Percentiles rank a stretch among this genome's conserved stretches.
phyloP scores from a whole-genome alignment of 1,140 invertebrate genomes.

The Pogonomyrmex barbatus region DNA sequence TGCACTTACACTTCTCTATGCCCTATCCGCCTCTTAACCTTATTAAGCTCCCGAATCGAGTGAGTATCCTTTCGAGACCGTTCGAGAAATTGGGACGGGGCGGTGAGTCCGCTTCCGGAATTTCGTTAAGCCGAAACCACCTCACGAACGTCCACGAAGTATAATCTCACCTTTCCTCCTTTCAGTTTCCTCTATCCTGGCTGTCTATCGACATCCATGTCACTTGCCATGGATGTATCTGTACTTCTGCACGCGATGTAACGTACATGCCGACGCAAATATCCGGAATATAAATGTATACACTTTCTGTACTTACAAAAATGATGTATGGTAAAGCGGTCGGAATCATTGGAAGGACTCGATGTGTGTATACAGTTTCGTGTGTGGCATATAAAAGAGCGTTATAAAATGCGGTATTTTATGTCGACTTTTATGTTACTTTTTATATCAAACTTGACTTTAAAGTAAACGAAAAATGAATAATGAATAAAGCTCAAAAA shows the following conservation, averaged over 20 bases:
- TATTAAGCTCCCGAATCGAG: conserved; percentile 75
- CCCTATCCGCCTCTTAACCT: conserved; percentile 71
- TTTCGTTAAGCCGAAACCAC: conserved; percentile 79
- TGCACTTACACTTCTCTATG: conserved; percentile 63
- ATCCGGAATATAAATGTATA: conserved; percentile 36
- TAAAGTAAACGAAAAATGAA: not conserved
- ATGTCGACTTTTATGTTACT: conserved; percentile 33
- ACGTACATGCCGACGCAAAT: not conserved
- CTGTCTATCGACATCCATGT: not conserved
- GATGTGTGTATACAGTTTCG: conserved; percentile 1
- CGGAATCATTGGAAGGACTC: not conserved
- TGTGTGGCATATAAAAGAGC: conserved; percentile 17
- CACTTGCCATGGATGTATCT: not conserved
- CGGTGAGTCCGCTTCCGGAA: conserved; percentile 73
- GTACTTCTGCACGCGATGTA: not conserved
- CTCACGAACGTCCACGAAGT: conserved; percentile 65
- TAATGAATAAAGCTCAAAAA: not conserved
- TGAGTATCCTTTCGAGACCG: conserved; percentile 77
- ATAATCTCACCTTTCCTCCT: conserved; percentile 61
- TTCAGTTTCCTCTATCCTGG: not conserved
- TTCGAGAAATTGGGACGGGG: conserved; percentile 79
- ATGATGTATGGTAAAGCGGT: not conserved
- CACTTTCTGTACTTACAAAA: not conserved
- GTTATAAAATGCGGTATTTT: conserved; percentile 33
- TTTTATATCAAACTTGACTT: conserved; percentile 15